These are phyloP conservation scores for Petrocephalus sullivani DNA, from an alignment of 2,797 vertebrate genomes.

Conservation along the genomic window DNA sequence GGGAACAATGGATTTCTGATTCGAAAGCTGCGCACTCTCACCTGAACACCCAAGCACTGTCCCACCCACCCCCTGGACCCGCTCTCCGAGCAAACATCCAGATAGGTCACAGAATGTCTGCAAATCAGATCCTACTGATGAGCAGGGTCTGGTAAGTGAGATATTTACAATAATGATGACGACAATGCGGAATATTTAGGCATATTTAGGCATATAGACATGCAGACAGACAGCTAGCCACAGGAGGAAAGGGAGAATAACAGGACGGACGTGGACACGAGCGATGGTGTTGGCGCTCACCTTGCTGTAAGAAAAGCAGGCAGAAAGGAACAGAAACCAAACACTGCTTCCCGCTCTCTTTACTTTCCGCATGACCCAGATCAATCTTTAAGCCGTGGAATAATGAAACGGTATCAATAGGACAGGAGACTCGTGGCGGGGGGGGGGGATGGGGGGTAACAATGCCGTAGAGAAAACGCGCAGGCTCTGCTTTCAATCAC, in stretches of 20 bases:
- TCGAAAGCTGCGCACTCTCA: neutral
- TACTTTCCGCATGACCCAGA: constrained; percentile 19
- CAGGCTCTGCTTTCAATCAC: constrained; percentile 5
- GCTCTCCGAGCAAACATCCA: neutral
- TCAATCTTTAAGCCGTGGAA: constrained; percentile 1
- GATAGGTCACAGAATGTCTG: neutral
- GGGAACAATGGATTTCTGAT: neutral
- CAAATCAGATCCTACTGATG: neutral
- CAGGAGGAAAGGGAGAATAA: neutral
- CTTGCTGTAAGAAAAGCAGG: neutral
- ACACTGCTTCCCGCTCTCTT: neutral
- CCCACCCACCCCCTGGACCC: neutral
- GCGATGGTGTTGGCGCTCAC: neutral
- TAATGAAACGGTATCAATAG: neutral
- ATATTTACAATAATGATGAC: neutral
- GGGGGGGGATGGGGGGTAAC: neutral
- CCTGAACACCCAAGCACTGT: neutral
- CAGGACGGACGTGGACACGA: neutral
- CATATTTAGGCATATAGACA: neutral
- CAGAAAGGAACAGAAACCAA: neutral
- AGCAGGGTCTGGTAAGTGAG: neutral
- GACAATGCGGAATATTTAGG: neutral
- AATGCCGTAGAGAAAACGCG: neutral
- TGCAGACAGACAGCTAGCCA: neutral
- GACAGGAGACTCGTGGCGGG: neutral